These are phyloP conservation scores for Nemurella pictetii DNA, from an alignment of 2,888 invertebrate species.

Conservation along the genomic window DNA sequence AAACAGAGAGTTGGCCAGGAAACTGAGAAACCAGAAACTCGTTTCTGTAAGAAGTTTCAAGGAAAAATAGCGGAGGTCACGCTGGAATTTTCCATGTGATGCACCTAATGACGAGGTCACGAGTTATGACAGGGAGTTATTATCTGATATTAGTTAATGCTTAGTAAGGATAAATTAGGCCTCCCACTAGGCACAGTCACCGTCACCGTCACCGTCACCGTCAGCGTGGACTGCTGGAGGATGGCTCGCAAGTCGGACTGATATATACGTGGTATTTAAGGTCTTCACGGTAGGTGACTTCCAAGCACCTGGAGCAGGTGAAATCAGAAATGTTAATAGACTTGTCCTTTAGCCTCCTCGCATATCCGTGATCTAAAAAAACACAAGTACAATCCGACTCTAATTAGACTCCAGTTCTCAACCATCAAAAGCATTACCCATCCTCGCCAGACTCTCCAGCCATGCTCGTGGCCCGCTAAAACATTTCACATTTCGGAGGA, in stretches of 20 bases:
- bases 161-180: neutral
- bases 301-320: constrained; percentile 29
- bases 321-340: constrained; percentile 22
- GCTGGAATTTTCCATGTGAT: neutral
- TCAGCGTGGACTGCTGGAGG: neutral
- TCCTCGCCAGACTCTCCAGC: neutral
- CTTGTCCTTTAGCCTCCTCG: constrained; percentile 10
- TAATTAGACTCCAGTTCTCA: neutral
- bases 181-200: neutral
- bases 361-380: constrained; percentile 12
- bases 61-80: neutral
- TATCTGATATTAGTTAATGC: neutral
- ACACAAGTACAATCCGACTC: constrained; percentile 4
- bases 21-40: neutral
- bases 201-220: neutral
- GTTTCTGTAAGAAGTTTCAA: neutral
- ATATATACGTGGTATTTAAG: neutral
- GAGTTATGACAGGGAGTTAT: neutral
- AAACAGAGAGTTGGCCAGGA: neutral
- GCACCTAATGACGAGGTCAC: neutral
- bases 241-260: neutral
- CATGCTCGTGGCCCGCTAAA: neutral
- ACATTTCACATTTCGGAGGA: neutral
- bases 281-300: neutral
- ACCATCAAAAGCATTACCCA: neutral